Percentiles rank a stretch among this genome's conserved stretches.
Evolutionary conservation across 1,140 invertebrate species (phyloP).

Genomic region (Hypothenemus hampei): DNA sequence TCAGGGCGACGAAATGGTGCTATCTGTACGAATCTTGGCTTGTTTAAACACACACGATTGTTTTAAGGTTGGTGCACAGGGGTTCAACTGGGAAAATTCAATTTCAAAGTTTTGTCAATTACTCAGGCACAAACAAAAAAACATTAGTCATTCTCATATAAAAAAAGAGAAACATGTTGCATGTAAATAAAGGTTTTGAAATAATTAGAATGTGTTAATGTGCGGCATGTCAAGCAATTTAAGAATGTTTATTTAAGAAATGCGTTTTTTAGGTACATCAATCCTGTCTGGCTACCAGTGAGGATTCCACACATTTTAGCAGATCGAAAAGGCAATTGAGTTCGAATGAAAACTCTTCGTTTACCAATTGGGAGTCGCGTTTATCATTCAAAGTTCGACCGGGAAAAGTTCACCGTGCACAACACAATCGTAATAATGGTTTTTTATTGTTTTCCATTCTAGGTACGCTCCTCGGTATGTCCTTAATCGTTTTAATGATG

Average conservation of each 20-base stretch:
- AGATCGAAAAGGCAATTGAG: too few species aligned
- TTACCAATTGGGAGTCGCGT: constrained; percentile 13
- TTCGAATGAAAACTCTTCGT: too few species aligned
- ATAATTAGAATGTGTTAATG: constrained; percentile 12
- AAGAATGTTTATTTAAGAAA: background rate
- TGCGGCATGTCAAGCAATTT: background rate
- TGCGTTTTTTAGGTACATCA: background rate
- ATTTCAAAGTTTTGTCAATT: too few species aligned
- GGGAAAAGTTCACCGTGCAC: background rate
- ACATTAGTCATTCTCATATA: too few species aligned
- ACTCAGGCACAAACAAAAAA: too few species aligned
- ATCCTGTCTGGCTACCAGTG: too few species aligned
- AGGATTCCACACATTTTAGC: too few species aligned
- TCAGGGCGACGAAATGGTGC: constrained; percentile 57
- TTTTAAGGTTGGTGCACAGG: constrained; percentile 29
- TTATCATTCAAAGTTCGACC: constrained; percentile 13
- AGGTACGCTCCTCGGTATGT: too few species aligned
- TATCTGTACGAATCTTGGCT: constrained; percentile 56
- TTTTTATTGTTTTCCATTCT: background rate
- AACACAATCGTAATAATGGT: background rate
- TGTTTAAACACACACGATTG: constrained; percentile 60
- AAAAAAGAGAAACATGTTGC: background rate
- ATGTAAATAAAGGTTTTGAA: background rate
- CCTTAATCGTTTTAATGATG: too few species aligned
- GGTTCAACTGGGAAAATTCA: too few species aligned